Percentiles rank a stretch among this genome's conserved stretches.
Conservation (phyloP, 2,888 invertebrate species). For the Thecocarcelia acutangulata region DNA sequence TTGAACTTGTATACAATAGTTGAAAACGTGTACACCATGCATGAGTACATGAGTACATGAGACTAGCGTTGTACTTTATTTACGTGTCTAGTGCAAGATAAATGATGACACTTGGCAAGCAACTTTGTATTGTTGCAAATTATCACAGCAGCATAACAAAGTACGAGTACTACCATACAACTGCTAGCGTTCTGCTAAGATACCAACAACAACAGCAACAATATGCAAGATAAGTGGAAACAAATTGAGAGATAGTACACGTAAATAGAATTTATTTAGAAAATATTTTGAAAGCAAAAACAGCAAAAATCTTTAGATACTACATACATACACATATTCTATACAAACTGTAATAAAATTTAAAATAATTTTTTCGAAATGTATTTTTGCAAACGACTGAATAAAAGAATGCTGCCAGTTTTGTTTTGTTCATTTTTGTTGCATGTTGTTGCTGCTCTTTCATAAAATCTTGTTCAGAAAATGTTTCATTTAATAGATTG, state of each 20-base stretch:
- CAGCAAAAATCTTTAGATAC: not conserved
- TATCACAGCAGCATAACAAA: slow-evolving; percentile 50
- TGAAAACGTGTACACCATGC: slow-evolving; percentile 31
- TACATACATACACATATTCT: too few species aligned
- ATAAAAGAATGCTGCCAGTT: too few species aligned
- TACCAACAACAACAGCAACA: slow-evolving; percentile 23
- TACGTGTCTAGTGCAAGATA: slow-evolving; percentile 60
- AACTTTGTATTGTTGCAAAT: slow-evolving; percentile 52
- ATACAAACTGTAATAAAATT: not conserved
- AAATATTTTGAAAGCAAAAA: not conserved
- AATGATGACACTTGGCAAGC: slow-evolving; percentile 54
- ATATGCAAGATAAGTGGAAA: slow-evolving; percentile 22
- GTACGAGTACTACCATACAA: slow-evolving; percentile 1
- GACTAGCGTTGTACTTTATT: slow-evolving; percentile 41
- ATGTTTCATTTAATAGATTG: not conserved
- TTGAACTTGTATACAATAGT: not conserved
- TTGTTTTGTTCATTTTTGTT: too few species aligned
- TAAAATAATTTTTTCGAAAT: too few species aligned
- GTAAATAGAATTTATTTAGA: not conserved
- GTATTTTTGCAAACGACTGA: too few species aligned
- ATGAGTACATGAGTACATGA: slow-evolving; percentile 8
- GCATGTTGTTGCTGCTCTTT: too few species aligned
- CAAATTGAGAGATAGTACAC: slow-evolving; percentile 15
- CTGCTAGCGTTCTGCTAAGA: too few species aligned
- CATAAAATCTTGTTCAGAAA: slow-evolving; percentile 3